Evolutionary conservation across 2,888 invertebrate genomes (phyloP), one percentile per base, ranked within the genome.

Genomic region (Acleris cristana): DNA sequence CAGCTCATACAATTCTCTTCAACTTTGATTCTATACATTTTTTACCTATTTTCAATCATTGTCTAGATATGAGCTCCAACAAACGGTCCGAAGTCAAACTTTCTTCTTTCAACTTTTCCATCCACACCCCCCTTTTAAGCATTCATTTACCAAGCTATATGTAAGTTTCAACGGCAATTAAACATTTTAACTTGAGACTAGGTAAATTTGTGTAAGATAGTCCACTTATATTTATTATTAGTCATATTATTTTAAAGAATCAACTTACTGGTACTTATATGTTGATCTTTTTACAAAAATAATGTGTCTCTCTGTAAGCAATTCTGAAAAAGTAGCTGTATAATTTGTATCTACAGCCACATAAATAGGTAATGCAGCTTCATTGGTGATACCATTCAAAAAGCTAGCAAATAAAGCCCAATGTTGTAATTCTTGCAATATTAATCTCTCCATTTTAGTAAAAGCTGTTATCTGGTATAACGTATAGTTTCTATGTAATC

Each of bases 301-400:
- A 26, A 58, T 58, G 7, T 81, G 79, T 73, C 79, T 74, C n/a
- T 68, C 61, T 26, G 72, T 57, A 26, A 91, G 76, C 49, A 72
- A 73, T 2, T 72, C 69, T 78, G 86, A 86, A 73, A 91, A 90
- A 19, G 52, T 52, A 2, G 69, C 23, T 21, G 65, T 69, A 59
- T 72, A 76, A 30, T 76, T 74, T 30, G 70, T 70, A 60, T 82
- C 71, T 6, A 88, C 88, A 49, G 85, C 61, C 3, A 90, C 74
- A 70, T 84, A 73, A 81, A 90, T 90, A 3, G 89, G 78, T 60
- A 89, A 65, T 12, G 85, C 81, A 16, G 91, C 90, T 76, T 88
- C 85, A 76, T 90, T 92, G 10, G 87, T 84, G 7, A 92, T 73
- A 48, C 84, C 86, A 75, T 88, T 90, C 49, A 90, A 69, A 74